Base-by-base conservation (phyloP, 1,140 invertebrate genomes). In the Conus betulinus region DNA sequence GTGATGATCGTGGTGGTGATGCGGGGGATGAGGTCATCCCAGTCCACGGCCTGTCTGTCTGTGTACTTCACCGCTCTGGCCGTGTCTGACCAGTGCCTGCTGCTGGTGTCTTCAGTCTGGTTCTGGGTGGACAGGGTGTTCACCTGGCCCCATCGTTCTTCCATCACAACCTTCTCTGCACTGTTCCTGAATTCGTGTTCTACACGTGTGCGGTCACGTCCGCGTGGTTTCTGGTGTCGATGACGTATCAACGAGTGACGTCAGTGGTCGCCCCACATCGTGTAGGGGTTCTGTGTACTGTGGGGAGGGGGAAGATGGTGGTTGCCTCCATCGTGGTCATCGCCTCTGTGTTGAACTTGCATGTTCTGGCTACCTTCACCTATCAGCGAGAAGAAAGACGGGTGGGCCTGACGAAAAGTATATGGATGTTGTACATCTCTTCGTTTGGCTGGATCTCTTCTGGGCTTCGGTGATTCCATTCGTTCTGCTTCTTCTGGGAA, bases 181-280 rank as follows among this genome's bases (percentile, higher is more conserved):
- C 25, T 0, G 13, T 57, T 7, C 20, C 20, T 13, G 5, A 10
- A 6, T 83, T 83, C 23, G 51, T 55, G 51, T 53, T 55, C 13
- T 55, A 83, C 52, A 55, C 23, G 52, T 55, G 10, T 25, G 51
- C 51, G 5, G 15, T 55, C 52, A 83, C 81, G 81, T 83, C 81
- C 53, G 51, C 81, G 81, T 83, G 81, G 81, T 83, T 83, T n/a
- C 52, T 83, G 81, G 52, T 83, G 6, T 10, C 52, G 81, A 83
- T 83, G 81, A 83, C 81, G 81, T 83, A 57, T 53, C 81, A 83
- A 11, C 81, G 81, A 25, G 81, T 83, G 81, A 83, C 52, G 81
- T 83, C 81, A 83, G 81, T 83, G 51, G 23, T 83, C 20, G 10
- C 55, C 5, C 81, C 81, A 11, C 81, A 83, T n/a, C 81, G 81